A percentile compares a stretch with the other conserved stretches of the same genome.
These are phyloP conservation scores for Rhinopomastus cyanomelas DNA, from an alignment of 2,113 vertebrate genomes.

Conservation along the genomic window DNA sequence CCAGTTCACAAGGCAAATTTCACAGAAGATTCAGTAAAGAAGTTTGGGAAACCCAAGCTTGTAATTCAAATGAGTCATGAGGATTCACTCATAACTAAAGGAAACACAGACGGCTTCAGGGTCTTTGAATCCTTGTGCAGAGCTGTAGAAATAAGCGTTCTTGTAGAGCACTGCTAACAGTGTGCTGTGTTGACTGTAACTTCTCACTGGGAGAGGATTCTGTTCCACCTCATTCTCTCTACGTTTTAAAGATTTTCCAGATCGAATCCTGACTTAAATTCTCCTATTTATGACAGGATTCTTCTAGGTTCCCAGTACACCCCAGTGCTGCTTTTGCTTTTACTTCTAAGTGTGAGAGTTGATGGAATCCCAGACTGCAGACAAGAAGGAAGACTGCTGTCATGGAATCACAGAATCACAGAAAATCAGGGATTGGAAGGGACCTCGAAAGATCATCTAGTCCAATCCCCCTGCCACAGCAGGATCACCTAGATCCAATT, in stretches of 20 bases:
- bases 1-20: neutral
- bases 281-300: neutral
- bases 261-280: neutral
- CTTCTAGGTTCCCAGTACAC: neutral
- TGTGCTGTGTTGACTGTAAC: neutral
- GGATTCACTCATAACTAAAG: constrained; percentile 2
- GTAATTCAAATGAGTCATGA: neutral
- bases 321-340: neutral
- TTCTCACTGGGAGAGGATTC: accelerated
- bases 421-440: too few species aligned
- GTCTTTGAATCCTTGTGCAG: neutral
- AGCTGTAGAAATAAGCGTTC: neutral
- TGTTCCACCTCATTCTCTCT: neutral
- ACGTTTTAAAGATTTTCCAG: neutral
- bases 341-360: neutral
- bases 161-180: neutral
- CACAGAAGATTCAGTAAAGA: neutral
- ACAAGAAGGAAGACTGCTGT: neutral
- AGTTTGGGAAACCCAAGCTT: neutral
- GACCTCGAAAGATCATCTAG: too few species aligned
- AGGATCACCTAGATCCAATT: too few species aligned
- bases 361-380: neutral
- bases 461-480: too few species aligned
- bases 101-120: neutral
- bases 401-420: too few species aligned